Evolutionary conservation across 2,888 invertebrate species (phyloP).

Genomic region (Spodoptera exigua): DNA sequence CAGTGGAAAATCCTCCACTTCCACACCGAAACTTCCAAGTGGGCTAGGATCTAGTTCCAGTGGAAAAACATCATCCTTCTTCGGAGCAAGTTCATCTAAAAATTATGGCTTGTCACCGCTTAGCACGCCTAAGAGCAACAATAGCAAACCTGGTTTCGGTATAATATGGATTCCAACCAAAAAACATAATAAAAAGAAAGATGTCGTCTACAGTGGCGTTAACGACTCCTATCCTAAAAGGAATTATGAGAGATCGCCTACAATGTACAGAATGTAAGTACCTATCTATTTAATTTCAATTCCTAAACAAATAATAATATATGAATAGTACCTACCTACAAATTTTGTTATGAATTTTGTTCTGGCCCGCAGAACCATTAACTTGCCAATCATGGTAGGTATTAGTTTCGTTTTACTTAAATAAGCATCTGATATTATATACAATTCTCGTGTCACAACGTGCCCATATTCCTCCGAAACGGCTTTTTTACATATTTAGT

Average conservation of each 20-base stretch:
- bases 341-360: too few relatives aligned
- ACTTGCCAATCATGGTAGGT: too few relatives aligned
- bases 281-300: neutral
- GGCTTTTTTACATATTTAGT: too few relatives aligned
- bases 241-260: conserved; percentile 73
- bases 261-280: conserved; percentile 83
- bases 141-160: conserved; percentile 74
- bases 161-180: conserved; percentile 82
- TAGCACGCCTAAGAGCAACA: conserved; percentile 63
- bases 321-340: neutral
- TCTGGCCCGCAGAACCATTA: too few relatives aligned
- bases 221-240: conserved; percentile 66
- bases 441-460: too few relatives aligned
- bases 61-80: conserved; percentile 43
- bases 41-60: conserved; percentile 46
- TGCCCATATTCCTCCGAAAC: too few relatives aligned
- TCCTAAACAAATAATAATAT: neutral
- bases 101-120: conserved; percentile 65
- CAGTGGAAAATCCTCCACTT: conserved; percentile 37
- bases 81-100: conserved; percentile 62
- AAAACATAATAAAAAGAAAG: conserved; percentile 77
- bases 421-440: too few relatives aligned
- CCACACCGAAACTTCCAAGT: conserved; percentile 39
- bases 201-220: conserved; percentile 73
- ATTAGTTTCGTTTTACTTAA: too few relatives aligned